Evolutionary conservation across 30 jellyfish, hydroid and myxozoan species (phyloP).

Genomic region (Hydra vulgaris): DNA sequence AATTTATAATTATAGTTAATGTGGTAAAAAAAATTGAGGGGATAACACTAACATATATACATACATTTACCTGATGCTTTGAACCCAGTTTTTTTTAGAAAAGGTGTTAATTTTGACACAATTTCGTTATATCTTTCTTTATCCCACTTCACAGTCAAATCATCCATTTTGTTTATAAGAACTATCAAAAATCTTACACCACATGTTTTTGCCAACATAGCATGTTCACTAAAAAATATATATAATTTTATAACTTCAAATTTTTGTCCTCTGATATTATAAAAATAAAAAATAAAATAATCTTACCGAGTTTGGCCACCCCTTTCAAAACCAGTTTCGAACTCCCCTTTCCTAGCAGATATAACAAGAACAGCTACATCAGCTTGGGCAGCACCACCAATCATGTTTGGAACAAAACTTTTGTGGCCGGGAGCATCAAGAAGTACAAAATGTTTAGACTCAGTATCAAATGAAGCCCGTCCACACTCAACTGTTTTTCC

Average conservation of each 20-base stretch:
- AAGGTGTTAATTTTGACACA: conserved; percentile 71
- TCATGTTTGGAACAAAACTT: conserved; percentile 99
- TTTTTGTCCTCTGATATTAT: neutral
- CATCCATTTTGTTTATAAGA: conserved; percentile 98
- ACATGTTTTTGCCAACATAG: conserved; percentile 97
- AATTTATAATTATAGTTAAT: too few relatives aligned
- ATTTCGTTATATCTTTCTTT: conserved; percentile 82
- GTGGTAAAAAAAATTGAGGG: too few relatives aligned
- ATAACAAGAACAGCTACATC: conserved; percentile 97
- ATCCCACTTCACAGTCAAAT: conserved; percentile 95
- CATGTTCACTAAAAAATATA: conserved; percentile 79
- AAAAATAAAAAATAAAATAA: neutral
- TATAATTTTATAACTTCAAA: neutral
- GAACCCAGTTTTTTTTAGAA: conserved; percentile 73
- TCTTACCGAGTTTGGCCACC: conserved; percentile 98
- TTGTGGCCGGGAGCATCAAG: conserved; percentile 99
- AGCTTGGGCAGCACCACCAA: conserved; percentile 99
- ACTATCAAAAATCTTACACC: conserved; percentile 87
- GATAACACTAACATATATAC: neutral
- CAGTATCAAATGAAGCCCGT: conserved; percentile 98
- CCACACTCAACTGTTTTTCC: conserved; percentile 99
- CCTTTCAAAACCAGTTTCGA: conserved; percentile 99
- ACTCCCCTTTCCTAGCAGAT: conserved; percentile 99
- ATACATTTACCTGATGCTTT: conserved; percentile 55
- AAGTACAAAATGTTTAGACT: conserved; percentile 77